phyloP scores from a whole-genome alignment of 2,888 invertebrate genomes.

The Hirtodrosophila alboralis region DNA sequence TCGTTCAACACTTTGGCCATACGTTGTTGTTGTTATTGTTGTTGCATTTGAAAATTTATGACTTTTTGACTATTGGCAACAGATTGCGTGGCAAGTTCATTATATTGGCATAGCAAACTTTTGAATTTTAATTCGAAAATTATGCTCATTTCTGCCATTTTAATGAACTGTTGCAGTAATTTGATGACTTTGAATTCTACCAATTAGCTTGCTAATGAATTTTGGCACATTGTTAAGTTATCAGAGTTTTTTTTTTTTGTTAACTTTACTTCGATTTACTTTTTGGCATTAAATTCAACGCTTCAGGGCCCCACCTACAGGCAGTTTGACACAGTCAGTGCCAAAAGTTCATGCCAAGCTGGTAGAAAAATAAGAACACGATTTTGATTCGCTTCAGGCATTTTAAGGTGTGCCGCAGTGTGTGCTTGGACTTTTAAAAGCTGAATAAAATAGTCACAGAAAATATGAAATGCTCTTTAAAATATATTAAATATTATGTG shows the following conservation, averaged over 20 bases:
- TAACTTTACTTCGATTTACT: too few species aligned
- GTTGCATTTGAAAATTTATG: constrained; percentile 70
- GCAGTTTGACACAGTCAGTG: constrained; percentile 27
- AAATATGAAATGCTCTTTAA: constrained; percentile 13
- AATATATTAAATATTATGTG: neutral
- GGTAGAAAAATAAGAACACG: neutral
- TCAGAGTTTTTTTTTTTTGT: constrained; percentile 18
- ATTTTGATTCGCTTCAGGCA: constrained; percentile 1
- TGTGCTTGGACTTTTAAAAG: constrained; percentile 19
- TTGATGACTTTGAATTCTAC: constrained; percentile 43
- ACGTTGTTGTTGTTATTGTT: constrained; percentile 36
- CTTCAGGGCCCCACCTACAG: neutral
- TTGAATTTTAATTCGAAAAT: constrained; percentile 77
- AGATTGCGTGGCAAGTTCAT: constrained; percentile 72
- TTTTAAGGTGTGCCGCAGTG: neutral
- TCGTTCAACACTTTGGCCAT: constrained; percentile 54
- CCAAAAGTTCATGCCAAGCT: constrained; percentile 14
- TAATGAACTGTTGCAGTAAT: constrained; percentile 65
- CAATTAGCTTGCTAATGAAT: constrained; percentile 42
- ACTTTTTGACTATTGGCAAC: constrained; percentile 80
- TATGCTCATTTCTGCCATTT: constrained; percentile 68
- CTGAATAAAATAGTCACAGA: too few species aligned
- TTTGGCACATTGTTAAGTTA: constrained; percentile 39
- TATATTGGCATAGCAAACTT: constrained; percentile 73
- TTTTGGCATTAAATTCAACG: too few species aligned